Conservation (phyloP, 2,113 vertebrate genomes). For the Pongo abelii region DNA sequence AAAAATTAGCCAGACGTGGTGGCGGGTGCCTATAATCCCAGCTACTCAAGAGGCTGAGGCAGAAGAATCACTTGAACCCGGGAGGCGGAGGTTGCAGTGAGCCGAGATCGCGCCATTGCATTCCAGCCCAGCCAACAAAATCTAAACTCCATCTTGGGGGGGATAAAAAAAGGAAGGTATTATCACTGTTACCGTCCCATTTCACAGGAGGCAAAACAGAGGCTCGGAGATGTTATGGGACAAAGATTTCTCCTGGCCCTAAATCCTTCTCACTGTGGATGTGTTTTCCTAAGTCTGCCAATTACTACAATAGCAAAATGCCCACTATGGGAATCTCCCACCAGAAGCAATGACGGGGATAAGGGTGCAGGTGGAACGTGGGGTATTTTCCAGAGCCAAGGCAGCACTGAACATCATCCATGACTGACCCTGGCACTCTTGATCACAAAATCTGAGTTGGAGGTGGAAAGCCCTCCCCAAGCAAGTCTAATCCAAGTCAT, state of each 20-base stretch:
- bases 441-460: background rate
- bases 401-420: background rate
- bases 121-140: no score
- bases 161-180: background rate
- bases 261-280: background rate
- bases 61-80: no score
- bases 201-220: background rate
- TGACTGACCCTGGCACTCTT: background rate
- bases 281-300: background rate
- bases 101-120: no score
- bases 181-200: background rate
- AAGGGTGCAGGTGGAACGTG: background rate
- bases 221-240: background rate
- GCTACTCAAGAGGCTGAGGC: no score
- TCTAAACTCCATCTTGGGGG: no score
- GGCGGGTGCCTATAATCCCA: no score
- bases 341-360: background rate
- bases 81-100: no score
- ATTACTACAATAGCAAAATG: background rate
- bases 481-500: background rate
- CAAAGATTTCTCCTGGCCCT: background rate
- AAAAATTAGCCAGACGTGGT: no score
- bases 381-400: background rate
- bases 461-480: background rate
- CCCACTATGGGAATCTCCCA: background rate